Conservation (phyloP, 2,113 vertebrate species). For the Clupea harengus region DNA sequence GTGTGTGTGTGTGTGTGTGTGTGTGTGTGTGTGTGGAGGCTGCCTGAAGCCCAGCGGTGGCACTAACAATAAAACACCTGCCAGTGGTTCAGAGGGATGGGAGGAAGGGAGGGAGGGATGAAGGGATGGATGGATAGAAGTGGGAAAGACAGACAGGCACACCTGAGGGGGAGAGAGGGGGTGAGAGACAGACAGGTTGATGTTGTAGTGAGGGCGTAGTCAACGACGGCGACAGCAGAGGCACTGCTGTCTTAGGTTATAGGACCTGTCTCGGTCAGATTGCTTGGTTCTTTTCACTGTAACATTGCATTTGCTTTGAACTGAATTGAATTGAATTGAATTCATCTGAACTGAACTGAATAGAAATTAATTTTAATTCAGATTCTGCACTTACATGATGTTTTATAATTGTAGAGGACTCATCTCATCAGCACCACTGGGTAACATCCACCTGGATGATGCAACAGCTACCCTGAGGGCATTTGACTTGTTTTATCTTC, state of each 20-base stretch:
- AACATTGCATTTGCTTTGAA: not conserved
- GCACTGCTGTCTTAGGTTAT: not conserved
- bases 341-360: not conserved
- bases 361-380: no score
- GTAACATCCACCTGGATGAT: not conserved
- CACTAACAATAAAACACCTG: constrained; percentile 9
- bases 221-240: not conserved
- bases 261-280: not conserved
- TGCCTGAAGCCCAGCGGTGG: not conserved
- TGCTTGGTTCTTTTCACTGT: not conserved
- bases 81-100: not conserved
- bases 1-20: not conserved
- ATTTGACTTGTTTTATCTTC: no score
- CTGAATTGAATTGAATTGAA: not conserved
- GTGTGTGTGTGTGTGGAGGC: constrained; percentile 31
- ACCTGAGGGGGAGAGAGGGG: not conserved
- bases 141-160: not conserved
- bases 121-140: not conserved
- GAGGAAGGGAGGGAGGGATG: not conserved
- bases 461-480: not conserved
- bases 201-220: not conserved
- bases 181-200: not conserved
- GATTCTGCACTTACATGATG: no score
- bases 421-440: no score
- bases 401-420: no score